phyloP scores from a whole-genome alignment of 2,888 invertebrate genomes.

The Alcis repandata region DNA sequence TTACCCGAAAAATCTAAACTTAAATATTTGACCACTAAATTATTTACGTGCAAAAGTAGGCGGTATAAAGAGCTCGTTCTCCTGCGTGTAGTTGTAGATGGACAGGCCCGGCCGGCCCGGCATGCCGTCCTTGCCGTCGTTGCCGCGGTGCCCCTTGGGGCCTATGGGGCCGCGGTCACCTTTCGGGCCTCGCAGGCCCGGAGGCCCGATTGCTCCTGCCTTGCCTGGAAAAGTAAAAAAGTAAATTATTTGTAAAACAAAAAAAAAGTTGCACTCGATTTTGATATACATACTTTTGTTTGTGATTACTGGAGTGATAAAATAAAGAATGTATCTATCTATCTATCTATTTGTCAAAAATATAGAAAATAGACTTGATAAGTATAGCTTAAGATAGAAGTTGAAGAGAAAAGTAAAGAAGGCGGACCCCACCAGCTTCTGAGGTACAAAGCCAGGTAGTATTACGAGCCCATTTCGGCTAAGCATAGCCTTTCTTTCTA shows the following conservation, averaged over 20 bases:
- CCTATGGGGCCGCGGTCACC: conserved; percentile 90
- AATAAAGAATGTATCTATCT: not conserved
- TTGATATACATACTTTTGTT: too few relatives aligned
- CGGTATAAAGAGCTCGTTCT: conserved; percentile 92
- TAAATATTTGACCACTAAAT: not conserved
- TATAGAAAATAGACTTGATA: too few relatives aligned
- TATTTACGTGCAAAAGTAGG: conserved; percentile 90
- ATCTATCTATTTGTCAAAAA: not conserved
- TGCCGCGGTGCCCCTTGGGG: conserved; percentile 91
- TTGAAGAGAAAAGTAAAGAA: too few relatives aligned
- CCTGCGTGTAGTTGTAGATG: conserved; percentile 91
- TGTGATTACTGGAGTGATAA: too few relatives aligned
- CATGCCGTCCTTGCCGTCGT: conserved; percentile 90
- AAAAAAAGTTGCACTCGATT: too few relatives aligned
- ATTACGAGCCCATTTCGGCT: too few relatives aligned
- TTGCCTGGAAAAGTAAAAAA: conserved; percentile 80
- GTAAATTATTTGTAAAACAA: too few relatives aligned
- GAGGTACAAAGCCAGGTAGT: too few relatives aligned
- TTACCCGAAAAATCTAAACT: too few relatives aligned
- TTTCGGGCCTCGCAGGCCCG: conserved; percentile 90
- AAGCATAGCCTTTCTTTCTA: too few relatives aligned
- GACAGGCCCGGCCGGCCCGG: conserved; percentile 94
- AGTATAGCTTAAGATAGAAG: too few relatives aligned
- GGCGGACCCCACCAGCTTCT: too few relatives aligned
- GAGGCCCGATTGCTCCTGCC: conserved; percentile 88